Base-by-base conservation (phyloP, 2,888 invertebrate genomes). In the Trimorus sp. region DNA sequence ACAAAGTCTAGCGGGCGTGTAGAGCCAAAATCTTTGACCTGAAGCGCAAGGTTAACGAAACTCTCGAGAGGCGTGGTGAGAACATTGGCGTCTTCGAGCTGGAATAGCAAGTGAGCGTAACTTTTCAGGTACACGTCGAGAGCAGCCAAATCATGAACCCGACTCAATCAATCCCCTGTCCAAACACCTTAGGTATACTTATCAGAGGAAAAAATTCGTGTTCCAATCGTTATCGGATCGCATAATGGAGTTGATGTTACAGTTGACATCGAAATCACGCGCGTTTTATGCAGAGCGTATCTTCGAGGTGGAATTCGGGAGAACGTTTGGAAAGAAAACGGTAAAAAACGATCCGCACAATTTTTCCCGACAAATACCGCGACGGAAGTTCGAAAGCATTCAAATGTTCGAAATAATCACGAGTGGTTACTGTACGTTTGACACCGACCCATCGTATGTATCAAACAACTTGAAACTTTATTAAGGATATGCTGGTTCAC, bases 1-100 rank as follows among this genome's bases (percentile, higher is more conserved):
- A 76, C 76, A 76, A 76, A 76, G 68, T 68, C 68, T 68, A 60
- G 38, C 49, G 42, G 54, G 66, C 68, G 59, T 65, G 14, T 36
- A 69, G 62, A 58, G 51, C 53, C 66, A 53, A 69, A 76, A 76
- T 76, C 76, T 76, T 76, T 76, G 76, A 76, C 68, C 76, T 68
- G 53, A 45, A 75, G 66, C 51, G 7, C 58, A 65, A 75, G 66
- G 75, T 75, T 75, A 75, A 75, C 75, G 66, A 75, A 68, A 75
- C 66, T 75, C 68, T 75, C 68, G 26, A 65, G 75, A 75, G 75
- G 75, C 66, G 75, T 75, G 75, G 75, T 59, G 49, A 54, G 68
- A 76, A 76, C 76, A 76, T 76, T 68, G 62, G 60, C 54, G 62
- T 76, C 62, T 76, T 69, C 76, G 40, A 75, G 60, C 76, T 38